Conservation (phyloP, 2,113 vertebrate species). For the Calyptomena viridis region DNA sequence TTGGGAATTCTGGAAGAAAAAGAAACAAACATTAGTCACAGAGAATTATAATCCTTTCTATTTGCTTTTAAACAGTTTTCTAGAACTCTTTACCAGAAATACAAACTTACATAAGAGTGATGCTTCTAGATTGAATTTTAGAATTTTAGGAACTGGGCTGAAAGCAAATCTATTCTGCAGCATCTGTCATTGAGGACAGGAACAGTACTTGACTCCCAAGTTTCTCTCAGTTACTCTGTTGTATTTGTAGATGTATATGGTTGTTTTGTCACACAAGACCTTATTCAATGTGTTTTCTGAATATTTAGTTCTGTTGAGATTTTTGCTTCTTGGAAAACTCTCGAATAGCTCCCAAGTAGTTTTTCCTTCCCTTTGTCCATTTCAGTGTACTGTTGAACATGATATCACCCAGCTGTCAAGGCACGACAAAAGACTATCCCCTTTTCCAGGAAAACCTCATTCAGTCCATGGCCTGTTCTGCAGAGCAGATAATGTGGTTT, state of each 20-base stretch:
- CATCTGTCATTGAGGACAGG: not conserved
- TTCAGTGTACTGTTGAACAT: not conserved
- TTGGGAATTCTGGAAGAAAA: not conserved
- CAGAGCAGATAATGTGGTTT: rapidly evolving
- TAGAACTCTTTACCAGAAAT: not conserved
- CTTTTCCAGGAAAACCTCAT: not conserved
- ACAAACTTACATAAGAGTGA: not conserved
- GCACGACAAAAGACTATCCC: not conserved
- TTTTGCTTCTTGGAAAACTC: not conserved
- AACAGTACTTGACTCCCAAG: not conserved
- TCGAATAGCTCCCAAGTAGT: not conserved
- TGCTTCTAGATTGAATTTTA: not conserved
- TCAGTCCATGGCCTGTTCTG: not conserved
- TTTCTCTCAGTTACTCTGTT: not conserved
- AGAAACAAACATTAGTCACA: not conserved
- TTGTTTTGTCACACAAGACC: not conserved
- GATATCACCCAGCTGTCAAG: not conserved
- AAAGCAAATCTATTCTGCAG: not conserved
- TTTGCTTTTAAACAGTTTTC: not conserved
- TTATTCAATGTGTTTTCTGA: not conserved
- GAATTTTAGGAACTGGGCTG: not conserved
- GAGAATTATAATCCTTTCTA: not conserved
- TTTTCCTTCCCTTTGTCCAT: not conserved
- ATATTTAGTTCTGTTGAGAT: not conserved
- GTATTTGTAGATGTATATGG: not conserved